Evolutionary conservation across 2,113 vertebrate species (phyloP), one percentile per base, ranked within the genome.

Genomic region (Shinisaurus crocodilurus): DNA sequence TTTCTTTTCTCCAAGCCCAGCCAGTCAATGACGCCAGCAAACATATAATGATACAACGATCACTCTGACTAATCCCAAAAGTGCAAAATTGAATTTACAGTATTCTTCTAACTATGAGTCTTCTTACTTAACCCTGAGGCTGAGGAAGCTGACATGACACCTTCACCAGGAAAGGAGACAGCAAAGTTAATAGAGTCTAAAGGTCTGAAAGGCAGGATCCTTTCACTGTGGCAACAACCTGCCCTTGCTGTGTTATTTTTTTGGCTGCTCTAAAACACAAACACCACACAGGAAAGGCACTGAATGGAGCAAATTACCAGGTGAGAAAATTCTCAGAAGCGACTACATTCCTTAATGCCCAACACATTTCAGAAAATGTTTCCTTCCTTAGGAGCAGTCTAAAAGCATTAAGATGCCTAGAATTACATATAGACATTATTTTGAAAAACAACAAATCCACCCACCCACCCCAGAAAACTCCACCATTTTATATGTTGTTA

Each of bases 171-270:
- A 93, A 94, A 91, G 60, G 72, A 85, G 32, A 87, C 37, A 45
- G 16, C 15, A 75, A 93, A 69, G 81, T 94, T 93, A 95, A 95
- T 89, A 79, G 15, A 94, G 89, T 88, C 88, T 90, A 95, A 91
- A 95, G 90, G 88, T 23, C 90, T 88, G 90, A 91, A 93, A 93
- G 0, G 25, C 57, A 94, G 92, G 84, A 93, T 85, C 4, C 94
- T 95, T 94, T 95, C 83, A 67, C 60, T 87, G 15, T 75, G n/a
- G 81, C 48, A 94, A 96, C 92, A 94, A 91, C 90, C 82, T 93
- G 92, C 6, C 75, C 89, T 90, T 37, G 89, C 43, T 92, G 8
- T 88, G 79, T 91, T 93, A 93, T 93, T 95, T 94, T n/a, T 96
- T 94, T 94, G 83, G 34, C 43, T 86, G 85, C 63, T 84, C 67